Percentiles rank a stretch among this genome's conserved stretches.
Conservation (phyloP, 2,113 vertebrate genomes). For the Ciconia maguari region DNA sequence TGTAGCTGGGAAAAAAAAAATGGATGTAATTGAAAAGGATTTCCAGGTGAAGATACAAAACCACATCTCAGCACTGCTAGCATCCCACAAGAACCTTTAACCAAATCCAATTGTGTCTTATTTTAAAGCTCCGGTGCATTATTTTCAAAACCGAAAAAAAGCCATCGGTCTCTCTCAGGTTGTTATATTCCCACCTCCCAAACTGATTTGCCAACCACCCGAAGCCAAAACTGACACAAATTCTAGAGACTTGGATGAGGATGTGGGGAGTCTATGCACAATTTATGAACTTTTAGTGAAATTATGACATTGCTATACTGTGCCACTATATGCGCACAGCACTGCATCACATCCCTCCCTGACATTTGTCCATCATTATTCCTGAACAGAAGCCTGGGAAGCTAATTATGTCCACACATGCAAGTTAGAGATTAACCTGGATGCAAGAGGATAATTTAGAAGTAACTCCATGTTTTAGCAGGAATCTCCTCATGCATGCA, state of each 20-base stretch:
- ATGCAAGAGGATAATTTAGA: not conserved
- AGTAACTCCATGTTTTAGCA: not conserved
- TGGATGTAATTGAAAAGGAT: not conserved
- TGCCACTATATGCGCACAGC: rapidly evolving
- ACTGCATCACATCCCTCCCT: not conserved
- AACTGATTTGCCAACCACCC: not conserved
- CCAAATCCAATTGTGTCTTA: not conserved
- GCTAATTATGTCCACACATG: not conserved
- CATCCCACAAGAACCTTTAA: not conserved
- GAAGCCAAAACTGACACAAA: not conserved
- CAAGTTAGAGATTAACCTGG: not conserved
- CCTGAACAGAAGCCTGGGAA: not conserved
- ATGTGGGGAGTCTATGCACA: not conserved
- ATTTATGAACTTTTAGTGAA: rapidly evolving
- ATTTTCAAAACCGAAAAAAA: not conserved
- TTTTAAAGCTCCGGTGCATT: rapidly evolving
- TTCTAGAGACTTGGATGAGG: not conserved
- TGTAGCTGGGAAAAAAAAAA: not conserved
- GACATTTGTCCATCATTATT: rapidly evolving
- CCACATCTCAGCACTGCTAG: not conserved
- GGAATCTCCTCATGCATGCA: not conserved
- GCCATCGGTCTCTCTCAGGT: not conserved
- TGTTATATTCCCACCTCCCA: not conserved
- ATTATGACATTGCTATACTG: rapidly evolving
- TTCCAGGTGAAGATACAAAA: not conserved